Evolutionary conservation across 2,113 vertebrate genomes (phyloP).

Genomic region (Tringa solitaria): DNA sequence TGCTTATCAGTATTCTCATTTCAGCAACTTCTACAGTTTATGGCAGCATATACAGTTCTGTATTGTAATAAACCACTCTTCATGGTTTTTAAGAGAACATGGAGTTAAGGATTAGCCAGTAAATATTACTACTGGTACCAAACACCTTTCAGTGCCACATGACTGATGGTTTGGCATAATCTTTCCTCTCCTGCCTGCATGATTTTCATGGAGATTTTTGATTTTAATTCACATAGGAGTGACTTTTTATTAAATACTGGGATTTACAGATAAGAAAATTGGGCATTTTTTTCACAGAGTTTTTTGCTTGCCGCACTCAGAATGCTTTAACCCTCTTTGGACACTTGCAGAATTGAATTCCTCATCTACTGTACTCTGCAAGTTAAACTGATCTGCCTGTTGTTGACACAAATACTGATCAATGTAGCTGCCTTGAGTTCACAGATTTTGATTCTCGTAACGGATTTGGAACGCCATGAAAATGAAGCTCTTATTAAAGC

Average conservation of each 20-base stretch:
- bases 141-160: neutral
- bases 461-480: too few species aligned
- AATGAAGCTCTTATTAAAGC: too few species aligned
- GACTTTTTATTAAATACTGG: neutral
- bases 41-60: neutral
- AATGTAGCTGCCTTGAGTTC: too few species aligned
- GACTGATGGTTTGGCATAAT: neutral
- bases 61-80: neutral
- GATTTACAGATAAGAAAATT: neutral
- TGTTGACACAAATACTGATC: neutral
- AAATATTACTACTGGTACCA: neutral
- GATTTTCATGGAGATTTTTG: neutral
- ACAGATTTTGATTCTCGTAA: too few species aligned
- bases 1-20: neutral
- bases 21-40: neutral
- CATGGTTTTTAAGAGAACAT: neutral
- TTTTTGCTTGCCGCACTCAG: neutral
- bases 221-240: neutral
- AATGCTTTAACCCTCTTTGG: neutral
- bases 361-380: neutral
- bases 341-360: neutral
- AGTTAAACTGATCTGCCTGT: neutral
- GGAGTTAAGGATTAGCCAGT: neutral
- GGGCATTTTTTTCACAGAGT: neutral
- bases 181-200: neutral